Conservation (phyloP, 2,113 vertebrate genomes). For the Parotia lawesii region DNA sequence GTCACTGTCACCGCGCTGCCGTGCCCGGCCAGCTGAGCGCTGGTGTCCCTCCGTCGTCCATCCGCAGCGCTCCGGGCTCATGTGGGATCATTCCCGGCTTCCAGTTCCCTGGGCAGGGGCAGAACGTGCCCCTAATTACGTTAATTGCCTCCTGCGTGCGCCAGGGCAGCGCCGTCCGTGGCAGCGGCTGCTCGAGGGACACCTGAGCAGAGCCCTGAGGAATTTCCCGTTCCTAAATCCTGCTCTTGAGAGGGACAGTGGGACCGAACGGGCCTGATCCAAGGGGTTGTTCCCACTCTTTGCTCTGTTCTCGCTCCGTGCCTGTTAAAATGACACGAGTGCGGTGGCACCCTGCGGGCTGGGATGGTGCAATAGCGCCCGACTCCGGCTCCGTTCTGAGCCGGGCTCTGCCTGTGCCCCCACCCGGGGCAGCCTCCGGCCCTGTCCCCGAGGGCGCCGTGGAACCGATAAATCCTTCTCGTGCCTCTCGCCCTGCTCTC, state of each 20-base stretch:
- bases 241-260: accelerated
- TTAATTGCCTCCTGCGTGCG: neutral
- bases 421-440: neutral
- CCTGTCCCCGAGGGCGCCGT: accelerated
- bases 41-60: accelerated
- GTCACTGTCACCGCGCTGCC: neutral
- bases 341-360: neutral
- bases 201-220: neutral
- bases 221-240: accelerated
- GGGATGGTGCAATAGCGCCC: accelerated
- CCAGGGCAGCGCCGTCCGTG: accelerated
- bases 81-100: neutral
- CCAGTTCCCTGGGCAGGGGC: neutral
- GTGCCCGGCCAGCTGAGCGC: accelerated
- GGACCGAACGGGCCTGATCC: accelerated
- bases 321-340: accelerated
- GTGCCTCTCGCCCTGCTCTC: neutral
- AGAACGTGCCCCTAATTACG: neutral
- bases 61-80: accelerated
- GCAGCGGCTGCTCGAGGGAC: neutral
- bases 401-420: accelerated
- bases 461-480: accelerated
- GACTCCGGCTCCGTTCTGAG: accelerated
- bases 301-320: neutral
- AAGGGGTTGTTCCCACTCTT: accelerated